Percentiles rank a stretch among this genome's conserved stretches.
Conservation (phyloP, 1,140 invertebrate genomes). For the Drosophila oshimai region DNA sequence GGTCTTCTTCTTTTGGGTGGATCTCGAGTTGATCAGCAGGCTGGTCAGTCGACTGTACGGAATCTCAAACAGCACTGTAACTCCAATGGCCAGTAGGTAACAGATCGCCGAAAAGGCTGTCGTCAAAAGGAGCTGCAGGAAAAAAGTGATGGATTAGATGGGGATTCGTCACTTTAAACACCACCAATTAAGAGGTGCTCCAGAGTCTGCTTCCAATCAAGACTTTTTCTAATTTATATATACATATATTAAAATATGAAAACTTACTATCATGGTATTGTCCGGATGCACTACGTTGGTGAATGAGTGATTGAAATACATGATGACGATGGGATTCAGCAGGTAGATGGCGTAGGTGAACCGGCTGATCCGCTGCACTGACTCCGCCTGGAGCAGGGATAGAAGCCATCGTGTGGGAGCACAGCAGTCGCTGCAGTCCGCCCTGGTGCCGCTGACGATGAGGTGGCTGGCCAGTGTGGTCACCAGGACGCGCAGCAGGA, state of each 20-base stretch:
- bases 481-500: neutral
- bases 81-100: conserved; percentile 1
- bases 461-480: conserved; percentile 7
- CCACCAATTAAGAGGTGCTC: too few relatives aligned
- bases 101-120: conserved; percentile 8
- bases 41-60: conserved; percentile 29
- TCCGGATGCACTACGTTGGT: conserved; percentile 11
- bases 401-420: conserved; percentile 11
- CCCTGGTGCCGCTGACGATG: neutral
- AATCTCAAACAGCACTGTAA: conserved; percentile 45
- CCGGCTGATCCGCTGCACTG: conserved; percentile 17
- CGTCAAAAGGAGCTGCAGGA: conserved; percentile 20
- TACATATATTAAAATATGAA: neutral
- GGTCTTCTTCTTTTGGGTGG: neutral
- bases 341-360: conserved; percentile 51
- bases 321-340: conserved; percentile 40
- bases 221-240: too few relatives aligned
- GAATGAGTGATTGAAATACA: conserved; percentile 21
- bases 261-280: conserved; percentile 22
- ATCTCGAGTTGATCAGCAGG: neutral
- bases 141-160: too few relatives aligned
- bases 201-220: too few relatives aligned
- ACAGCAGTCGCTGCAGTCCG: neutral
- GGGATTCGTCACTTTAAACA: too few relatives aligned
- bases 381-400: conserved; percentile 4